phyloP scores from a whole-genome alignment of 2,888 invertebrate species.

The Ormyrus rosae region DNA sequence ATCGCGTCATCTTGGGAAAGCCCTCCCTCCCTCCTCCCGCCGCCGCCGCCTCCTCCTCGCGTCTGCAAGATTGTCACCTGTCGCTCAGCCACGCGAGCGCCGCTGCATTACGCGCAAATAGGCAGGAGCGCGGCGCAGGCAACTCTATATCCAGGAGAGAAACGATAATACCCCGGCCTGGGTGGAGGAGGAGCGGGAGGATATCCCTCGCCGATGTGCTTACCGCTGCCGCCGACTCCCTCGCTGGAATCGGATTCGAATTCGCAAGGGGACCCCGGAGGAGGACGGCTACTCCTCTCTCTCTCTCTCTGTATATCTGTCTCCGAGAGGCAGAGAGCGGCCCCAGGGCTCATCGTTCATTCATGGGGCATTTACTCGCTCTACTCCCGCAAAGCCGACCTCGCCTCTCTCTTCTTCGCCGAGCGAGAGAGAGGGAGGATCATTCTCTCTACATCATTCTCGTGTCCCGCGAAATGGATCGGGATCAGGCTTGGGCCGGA shows the following conservation, averaged over 20 bases:
- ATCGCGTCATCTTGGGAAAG: conserved; percentile 1
- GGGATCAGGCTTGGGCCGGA: conserved; percentile 64
- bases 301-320: not conserved
- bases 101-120: conserved; percentile 16
- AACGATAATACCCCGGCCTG: conserved; percentile 66
- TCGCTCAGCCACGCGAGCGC: not conserved
- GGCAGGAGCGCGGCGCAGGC: not conserved
- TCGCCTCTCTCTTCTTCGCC: conserved; percentile 58
- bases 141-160: conserved; percentile 56
- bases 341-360: conserved; percentile 74
- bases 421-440: not conserved
- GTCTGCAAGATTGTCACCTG: conserved; percentile 44
- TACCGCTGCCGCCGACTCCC: conserved; percentile 58
- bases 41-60: not conserved
- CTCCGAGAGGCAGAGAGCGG: conserved; percentile 26
- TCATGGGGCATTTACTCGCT: conserved; percentile 75
- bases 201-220: not conserved
- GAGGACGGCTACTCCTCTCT: conserved; percentile 7
- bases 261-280: conserved; percentile 58
- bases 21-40: not conserved
- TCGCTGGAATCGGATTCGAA: conserved; percentile 71
- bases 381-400: conserved; percentile 71
- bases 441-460: conserved; percentile 63
- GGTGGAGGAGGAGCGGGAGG: conserved; percentile 65
- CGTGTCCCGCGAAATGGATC: conserved; percentile 71